phyloP scores from a whole-genome alignment of 1,140 invertebrate genomes.

The Drosophila dunni region DNA sequence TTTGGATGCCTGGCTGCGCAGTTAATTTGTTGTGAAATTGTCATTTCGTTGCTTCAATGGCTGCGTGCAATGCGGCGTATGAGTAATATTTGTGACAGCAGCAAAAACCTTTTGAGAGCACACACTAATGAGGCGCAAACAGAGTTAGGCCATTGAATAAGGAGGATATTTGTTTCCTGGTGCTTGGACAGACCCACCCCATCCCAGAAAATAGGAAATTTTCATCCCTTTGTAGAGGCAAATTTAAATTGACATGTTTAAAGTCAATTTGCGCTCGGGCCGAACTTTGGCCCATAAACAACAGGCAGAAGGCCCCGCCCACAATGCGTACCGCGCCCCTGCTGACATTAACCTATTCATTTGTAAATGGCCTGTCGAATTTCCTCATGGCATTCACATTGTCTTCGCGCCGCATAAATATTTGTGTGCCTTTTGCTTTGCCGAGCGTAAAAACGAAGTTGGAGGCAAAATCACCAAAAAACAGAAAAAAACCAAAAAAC shows the following conservation, averaged over 20 bases:
- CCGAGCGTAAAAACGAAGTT: slow-evolving; percentile 69
- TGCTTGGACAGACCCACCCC: not conserved
- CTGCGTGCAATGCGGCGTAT: slow-evolving; percentile 79
- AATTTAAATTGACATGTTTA: slow-evolving; percentile 78
- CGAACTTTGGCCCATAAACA: slow-evolving; percentile 71
- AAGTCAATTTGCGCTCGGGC: slow-evolving; percentile 70
- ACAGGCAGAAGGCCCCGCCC: slow-evolving; percentile 10
- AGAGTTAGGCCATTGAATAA: slow-evolving; percentile 13
- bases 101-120: slow-evolving; percentile 30
- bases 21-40: slow-evolving; percentile 83
- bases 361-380: slow-evolving; percentile 82
- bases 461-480: slow-evolving; percentile 40
- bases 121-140: slow-evolving; percentile 65
- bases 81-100: slow-evolving; percentile 70
- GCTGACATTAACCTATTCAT: slow-evolving; percentile 80
- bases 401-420: slow-evolving; percentile 73
- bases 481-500: slow-evolving; percentile 15
- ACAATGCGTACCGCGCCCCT: not conserved
- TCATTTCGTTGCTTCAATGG: slow-evolving; percentile 79
- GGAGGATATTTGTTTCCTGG: slow-evolving; percentile 5
- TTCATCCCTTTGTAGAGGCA: not conserved
- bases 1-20: slow-evolving; percentile 65
- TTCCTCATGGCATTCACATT: slow-evolving; percentile 56
- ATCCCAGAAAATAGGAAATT: not conserved
- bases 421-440: slow-evolving; percentile 71